Evolutionary conservation across 2,113 vertebrate species (phyloP).

Genomic region (Recurvirostra avosetta): DNA sequence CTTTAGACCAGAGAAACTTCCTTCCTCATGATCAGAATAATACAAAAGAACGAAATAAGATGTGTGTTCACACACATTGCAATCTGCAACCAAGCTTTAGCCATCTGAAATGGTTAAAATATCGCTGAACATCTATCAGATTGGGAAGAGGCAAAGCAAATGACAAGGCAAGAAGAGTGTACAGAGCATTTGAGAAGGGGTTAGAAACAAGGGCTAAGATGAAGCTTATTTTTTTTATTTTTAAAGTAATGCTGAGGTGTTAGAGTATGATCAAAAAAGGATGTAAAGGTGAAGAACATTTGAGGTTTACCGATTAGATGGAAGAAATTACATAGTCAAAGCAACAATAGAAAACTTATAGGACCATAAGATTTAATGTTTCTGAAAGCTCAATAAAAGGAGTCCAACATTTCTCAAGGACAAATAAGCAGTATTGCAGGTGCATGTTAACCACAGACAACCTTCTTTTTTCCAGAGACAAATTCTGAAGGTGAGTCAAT

Average conservation of each 20-base stretch:
- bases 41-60: background rate
- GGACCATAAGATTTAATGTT: slow-evolving; percentile 27
- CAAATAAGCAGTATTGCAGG: background rate
- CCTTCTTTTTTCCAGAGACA: background rate
- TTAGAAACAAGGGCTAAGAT: background rate
- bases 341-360: background rate
- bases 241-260: background rate
- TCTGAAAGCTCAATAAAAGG: slow-evolving; percentile 7
- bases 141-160: background rate
- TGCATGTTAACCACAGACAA: background rate
- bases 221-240: background rate
- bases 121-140: background rate
- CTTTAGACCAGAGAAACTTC: background rate
- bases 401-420: background rate
- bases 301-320: background rate
- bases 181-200: background rate
- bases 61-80: background rate
- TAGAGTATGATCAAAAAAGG: background rate
- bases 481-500: background rate
- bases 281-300: background rate
- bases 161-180: background rate
- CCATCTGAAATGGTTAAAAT: background rate
- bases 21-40: background rate
- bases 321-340: background rate
- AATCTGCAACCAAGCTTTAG: background rate